Evolutionary conservation across 2,888 invertebrate genomes (phyloP).

Genomic region (Mystacides longicornis): DNA sequence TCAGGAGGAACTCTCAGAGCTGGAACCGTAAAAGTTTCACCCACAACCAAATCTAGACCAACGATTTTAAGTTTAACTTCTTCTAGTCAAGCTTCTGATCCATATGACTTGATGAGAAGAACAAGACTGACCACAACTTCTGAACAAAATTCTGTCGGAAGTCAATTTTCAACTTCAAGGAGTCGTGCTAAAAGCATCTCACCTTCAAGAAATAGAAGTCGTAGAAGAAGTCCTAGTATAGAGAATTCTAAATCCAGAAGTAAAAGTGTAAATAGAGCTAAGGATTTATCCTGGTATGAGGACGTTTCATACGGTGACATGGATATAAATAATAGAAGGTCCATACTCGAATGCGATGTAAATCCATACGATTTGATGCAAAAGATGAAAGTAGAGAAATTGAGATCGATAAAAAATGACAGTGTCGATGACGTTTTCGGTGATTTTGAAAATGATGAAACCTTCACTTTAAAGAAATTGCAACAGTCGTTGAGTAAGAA

Average conservation of each 20-base stretch:
- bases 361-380: conserved; percentile 78
- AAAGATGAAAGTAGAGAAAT: conserved; percentile 37
- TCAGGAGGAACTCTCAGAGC: conserved; percentile 42
- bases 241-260: conserved; percentile 42
- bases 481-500: conserved; percentile 24
- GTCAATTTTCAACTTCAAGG: conserved; percentile 45
- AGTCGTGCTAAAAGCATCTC: conserved; percentile 51
- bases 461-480: conserved; percentile 21
- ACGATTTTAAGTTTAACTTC: conserved; percentile 52
- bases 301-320: conserved; percentile 33
- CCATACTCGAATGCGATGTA: conserved; percentile 75
- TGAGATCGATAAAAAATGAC: conserved; percentile 46
- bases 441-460: conserved; percentile 24
- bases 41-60: conserved; percentile 52
- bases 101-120: conserved; percentile 77
- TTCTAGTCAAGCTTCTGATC: conserved; percentile 54
- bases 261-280: conserved; percentile 45
- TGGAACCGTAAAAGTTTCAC: conserved; percentile 57
- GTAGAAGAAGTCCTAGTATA: conserved; percentile 40
- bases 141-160: conserved; percentile 47
- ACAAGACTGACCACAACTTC: conserved; percentile 62
- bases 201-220: conserved; percentile 49
- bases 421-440: conserved; percentile 45
- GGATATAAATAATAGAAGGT: conserved; percentile 47
- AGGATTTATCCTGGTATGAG: conserved; percentile 42